Conservation (phyloP, 2,888 invertebrate genomes). For the Leucophora obtusa region DNA sequence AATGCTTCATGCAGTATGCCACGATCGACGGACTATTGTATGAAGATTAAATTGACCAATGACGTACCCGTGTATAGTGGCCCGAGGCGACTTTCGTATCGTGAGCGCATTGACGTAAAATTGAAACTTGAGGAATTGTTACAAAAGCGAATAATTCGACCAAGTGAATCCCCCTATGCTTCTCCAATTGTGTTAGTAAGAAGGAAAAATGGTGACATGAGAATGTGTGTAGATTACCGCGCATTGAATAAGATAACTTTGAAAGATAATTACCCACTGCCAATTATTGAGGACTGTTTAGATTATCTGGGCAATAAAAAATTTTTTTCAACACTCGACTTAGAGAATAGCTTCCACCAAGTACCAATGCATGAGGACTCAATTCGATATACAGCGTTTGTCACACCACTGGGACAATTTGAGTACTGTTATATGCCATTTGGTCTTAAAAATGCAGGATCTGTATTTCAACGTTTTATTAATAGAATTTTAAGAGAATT, state of each 20-base stretch:
- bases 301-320: constrained; percentile 50
- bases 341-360: constrained; percentile 56
- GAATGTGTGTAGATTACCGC: constrained; percentile 13
- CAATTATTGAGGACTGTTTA: constrained; percentile 51
- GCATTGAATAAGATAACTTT: neutral
- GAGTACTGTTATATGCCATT: too few species aligned
- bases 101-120: neutral
- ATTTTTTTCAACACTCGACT: constrained; percentile 62
- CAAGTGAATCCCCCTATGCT: constrained; percentile 7
- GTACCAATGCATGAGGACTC: constrained; percentile 58
- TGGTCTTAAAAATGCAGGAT: too few species aligned
- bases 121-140: too few species aligned
- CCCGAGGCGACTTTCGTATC: neutral
- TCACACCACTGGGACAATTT: too few species aligned
- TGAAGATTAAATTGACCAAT: too few species aligned
- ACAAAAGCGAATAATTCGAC: neutral
- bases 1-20: too few species aligned
- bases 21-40: too few species aligned
- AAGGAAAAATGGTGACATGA: neutral
- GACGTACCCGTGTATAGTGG: too few species aligned
- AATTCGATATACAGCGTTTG: neutral
- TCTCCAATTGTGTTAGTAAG: neutral
- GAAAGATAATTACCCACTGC: constrained; percentile 10
- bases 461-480: too few species aligned
- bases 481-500: neutral